Evolutionary conservation across 2,888 invertebrate species (phyloP), one percentile per base, ranked within the genome.

Genomic region (Oscheius onirici): DNA sequence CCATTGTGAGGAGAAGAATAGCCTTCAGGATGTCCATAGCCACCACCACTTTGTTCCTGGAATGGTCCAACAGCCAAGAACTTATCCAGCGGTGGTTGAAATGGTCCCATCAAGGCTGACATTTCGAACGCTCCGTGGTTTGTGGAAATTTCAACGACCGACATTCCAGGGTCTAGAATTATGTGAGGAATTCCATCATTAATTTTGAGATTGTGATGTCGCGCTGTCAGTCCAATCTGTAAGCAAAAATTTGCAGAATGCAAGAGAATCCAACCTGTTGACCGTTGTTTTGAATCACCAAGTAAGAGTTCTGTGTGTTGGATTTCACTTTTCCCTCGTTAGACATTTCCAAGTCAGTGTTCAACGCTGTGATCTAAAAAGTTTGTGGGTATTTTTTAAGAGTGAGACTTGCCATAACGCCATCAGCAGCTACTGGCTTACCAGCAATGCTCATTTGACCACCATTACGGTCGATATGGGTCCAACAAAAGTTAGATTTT

Each of bases 131-230:
- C 24, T n/a, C 71, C 74, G 28, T 74, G 71, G 20, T 60, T 72
- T 26, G 74, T 65, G 6, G 68, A 54, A 28, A 77, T 75, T 52
- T 77, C 77, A 43, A 77, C 71, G 10, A 61, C 40, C 11, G 71
- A 69, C 34, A 61, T 46, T 17, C 74, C 75, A 8, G 77, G 69
- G 28, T 77, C 77, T 0, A 75, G 65, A 0, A 74, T 24, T 10
- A 77, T 61, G n/a, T 74, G 74, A 17, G 75, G 75, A 5, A 75
- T 70, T 8, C 77, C 77, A 13, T 74, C 77, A 57, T 69, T 68
- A 10, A 77, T 69, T 17, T 70, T 52, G 1, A 77, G 67, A 52
- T 75, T 69, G 41, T 77, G 77, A 63, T 77, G 77, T 8, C 28
- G 70, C 15, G 77, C 73, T n/a, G 77, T 75, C 26, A 77, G 34